These are phyloP conservation scores for Synergus gifuensis DNA, from an alignment of 2,888 invertebrate genomes.

Conservation along the genomic window DNA sequence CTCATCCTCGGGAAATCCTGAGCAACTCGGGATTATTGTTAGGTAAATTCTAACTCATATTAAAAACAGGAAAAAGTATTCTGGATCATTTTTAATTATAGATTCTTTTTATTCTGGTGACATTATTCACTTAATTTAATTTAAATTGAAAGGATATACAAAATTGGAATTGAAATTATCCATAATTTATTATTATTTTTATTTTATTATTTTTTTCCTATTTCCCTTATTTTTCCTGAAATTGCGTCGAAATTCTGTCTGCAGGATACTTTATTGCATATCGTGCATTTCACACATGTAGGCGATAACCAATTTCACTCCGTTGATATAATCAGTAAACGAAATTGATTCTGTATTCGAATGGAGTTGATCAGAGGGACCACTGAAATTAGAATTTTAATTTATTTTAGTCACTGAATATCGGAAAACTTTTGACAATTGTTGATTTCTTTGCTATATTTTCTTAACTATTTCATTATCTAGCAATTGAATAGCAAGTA, in stretches of 20 bases:
- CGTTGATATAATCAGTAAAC: slow-evolving; percentile 53
- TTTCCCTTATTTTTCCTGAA: neutral
- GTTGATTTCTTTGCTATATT: neutral
- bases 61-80: neutral
- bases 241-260: neutral
- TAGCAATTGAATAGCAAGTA: slow-evolving; percentile 39
- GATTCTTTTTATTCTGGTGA: neutral
- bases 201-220: neutral
- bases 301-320: slow-evolving; percentile 60
- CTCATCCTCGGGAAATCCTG: slow-evolving; percentile 73
- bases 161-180: neutral
- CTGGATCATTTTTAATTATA: neutral
- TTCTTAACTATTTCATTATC: neutral
- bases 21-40: slow-evolving; percentile 74
- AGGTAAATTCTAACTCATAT: slow-evolving; percentile 61
- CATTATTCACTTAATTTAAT: neutral
- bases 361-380: slow-evolving; percentile 45
- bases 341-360: slow-evolving; percentile 57
- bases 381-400: slow-evolving; percentile 52
- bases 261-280: slow-evolving; percentile 40
- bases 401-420: neutral
- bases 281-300: slow-evolving; percentile 62
- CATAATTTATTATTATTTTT: neutral
- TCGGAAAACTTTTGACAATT: neutral
- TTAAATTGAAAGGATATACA: neutral